Evolutionary conservation across 2,888 invertebrate species (phyloP), one percentile per base, ranked within the genome.

Genomic region (Geophilus truncorum): DNA sequence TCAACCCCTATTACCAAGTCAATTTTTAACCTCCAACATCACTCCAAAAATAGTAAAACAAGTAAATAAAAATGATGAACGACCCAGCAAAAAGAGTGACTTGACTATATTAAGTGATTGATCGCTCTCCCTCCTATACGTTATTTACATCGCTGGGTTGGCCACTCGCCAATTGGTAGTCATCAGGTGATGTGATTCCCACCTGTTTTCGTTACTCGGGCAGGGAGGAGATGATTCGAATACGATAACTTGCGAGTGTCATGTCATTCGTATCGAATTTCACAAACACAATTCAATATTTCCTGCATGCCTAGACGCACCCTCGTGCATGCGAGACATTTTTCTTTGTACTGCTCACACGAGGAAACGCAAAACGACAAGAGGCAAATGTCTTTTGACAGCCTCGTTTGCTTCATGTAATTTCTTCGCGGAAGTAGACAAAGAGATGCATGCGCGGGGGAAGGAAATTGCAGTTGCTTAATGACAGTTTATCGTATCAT

Each of bases 401-500:
- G 57, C 57, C 57, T 62, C 57, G 21, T 62, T 62, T 62, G 57
- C 21, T 62, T 62, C 57, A 21, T 62, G 57, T 62, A 62, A 62
- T 62, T 62, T 18, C 57, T 62, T 62, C 57, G 21, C 57, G 57
- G 57, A 62, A 62, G 57, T 62, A 62, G n/a, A 62, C 21, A 62
- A 62, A 62, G 21, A 62, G 1, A 0, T 62, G n/a, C 57, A 62
- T 62, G 10, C n/a, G n/a, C n/a, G n/a, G n/a, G n/a, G n/a, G n/a
- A n/a, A n/a, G n/a, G n/a, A n/a, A n/a, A n/a, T n/a, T n/a, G n/a
- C n/a, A n/a, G n/a, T n/a, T 23, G 21, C n/a, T 40, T 62, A 62
- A 62, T 62, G 57, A 62, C 57, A 62, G 57, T 62, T 62, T 62
- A 62, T 62, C 57, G 21, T 62, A 62, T 62, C 57, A 62, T 23